Base-by-base conservation (phyloP, 2,797 vertebrate species). In the Enteromius mattozi region DNA sequence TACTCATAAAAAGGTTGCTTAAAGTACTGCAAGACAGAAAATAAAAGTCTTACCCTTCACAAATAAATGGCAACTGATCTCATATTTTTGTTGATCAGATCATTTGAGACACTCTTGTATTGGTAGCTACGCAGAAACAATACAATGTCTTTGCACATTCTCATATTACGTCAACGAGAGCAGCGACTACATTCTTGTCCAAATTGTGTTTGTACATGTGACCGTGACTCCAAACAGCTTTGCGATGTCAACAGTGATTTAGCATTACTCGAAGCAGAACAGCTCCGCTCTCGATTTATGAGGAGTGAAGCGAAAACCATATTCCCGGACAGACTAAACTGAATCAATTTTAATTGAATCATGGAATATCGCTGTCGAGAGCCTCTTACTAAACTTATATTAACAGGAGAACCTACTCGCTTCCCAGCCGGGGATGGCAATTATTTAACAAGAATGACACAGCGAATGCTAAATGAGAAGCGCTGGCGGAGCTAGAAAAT, bases 341-440 rank as follows among this genome's bases (percentile, higher is more conserved):
- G 69, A 87, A 90, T 90, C 88, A 86, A 88, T 87, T 87, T 88
- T 89, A 91, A 91, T 91, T 90, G 86, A 91, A 89, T 91, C 85
- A 88, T 77, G 80, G 81, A 85, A 86, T 88, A 87, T 87, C 85
- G 85, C 87, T 85, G 84, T 85, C 78, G 49, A 89, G 86, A 54
- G 86, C 70, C 72, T 89, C 84, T 89, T 85, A 86, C 84, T 79
- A 80, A 81, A 87, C 84, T 69, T 88, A 83, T 88, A 89, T 87
- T 89, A 89, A 86, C 85, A 86, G 79, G 49, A 88, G 79, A 80
- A 83, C 37, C 84, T 86, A 65, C 63, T 69, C 45, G 16, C 68
- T 54, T 86, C 76, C 74, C 82, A 75, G 80, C 78, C 35, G 40
- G 83, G 68, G 81, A 85, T 70, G 78, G 87, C 75, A 84, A 87